These are phyloP conservation scores for Pristiophorus japonicus DNA, from an alignment of 2,113 vertebrate genomes.

Conservation along the genomic window DNA sequence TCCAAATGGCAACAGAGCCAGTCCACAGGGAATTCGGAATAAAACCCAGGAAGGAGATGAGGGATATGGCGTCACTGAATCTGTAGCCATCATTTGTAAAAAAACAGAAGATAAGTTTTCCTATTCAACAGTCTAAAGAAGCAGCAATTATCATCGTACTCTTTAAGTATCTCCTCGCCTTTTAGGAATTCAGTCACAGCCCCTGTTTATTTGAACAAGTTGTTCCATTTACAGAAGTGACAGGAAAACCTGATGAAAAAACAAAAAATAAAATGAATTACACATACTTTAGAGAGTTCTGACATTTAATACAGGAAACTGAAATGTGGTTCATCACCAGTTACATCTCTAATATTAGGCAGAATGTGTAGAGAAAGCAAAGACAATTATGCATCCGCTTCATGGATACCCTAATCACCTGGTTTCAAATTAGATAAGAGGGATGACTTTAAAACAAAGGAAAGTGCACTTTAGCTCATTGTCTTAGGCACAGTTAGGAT, in stretches of 20 bases:
- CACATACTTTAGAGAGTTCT: background rate
- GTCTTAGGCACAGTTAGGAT: background rate
- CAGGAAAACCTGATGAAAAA: slow-evolving; percentile 23
- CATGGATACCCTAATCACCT: background rate
- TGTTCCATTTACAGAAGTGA: slow-evolving; percentile 20
- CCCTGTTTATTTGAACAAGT: background rate
- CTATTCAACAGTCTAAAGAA: slow-evolving; percentile 22
- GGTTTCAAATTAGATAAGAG: background rate
- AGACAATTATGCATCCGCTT: background rate
- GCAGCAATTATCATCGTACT: background rate
- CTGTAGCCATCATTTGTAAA: slow-evolving; percentile 24
- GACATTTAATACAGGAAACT: background rate
- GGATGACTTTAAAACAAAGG: background rate
- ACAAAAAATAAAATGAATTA: slow-evolving; percentile 1
- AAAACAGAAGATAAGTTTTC: background rate
- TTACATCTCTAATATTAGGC: background rate
- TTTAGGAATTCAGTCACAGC: slow-evolving; percentile 17
- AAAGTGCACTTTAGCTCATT: background rate
- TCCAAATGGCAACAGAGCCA: slow-evolving; percentile 2
- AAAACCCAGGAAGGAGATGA: background rate
- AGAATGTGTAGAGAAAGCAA: background rate
- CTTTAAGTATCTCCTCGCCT: slow-evolving; percentile 1
- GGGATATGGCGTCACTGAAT: background rate
- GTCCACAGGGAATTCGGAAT: background rate
- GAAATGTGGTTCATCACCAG: background rate